These are phyloP conservation scores for Leptinotarsa lineolata DNA, from an alignment of 1,140 invertebrate species.

Conservation along the genomic window DNA sequence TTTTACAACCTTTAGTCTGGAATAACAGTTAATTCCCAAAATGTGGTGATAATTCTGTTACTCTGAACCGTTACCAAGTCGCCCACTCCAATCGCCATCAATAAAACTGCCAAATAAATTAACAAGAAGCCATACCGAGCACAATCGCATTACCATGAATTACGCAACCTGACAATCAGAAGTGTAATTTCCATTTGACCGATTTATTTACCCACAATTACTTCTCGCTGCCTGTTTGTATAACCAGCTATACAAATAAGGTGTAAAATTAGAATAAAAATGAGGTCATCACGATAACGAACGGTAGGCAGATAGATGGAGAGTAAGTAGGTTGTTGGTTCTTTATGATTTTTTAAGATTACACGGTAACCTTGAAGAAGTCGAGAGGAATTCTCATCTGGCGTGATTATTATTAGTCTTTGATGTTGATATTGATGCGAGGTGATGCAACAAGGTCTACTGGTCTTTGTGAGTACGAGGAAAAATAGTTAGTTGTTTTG, in stretches of 20 bases:
- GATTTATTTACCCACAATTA: slow-evolving; percentile 6
- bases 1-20: too few relatives aligned
- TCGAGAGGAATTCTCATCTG: neutral
- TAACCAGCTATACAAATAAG: slow-evolving; percentile 6
- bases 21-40: too few relatives aligned
- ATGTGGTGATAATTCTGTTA: too few relatives aligned
- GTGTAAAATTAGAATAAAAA: slow-evolving; percentile 7
- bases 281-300: neutral
- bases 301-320: neutral
- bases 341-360: slow-evolving; percentile 1
- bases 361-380: neutral
- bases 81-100: too few relatives aligned
- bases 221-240: neutral
- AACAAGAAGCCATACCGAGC: neutral
- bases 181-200: neutral
- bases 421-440: too few relatives aligned
- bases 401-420: neutral
- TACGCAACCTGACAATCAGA: neutral
- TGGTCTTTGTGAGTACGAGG: too few relatives aligned
- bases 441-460: too few relatives aligned
- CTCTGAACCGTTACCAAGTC: too few relatives aligned
- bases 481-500: too few relatives aligned
- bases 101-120: too few relatives aligned
- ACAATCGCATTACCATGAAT: neutral
- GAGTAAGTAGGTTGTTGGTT: neutral